These are phyloP conservation scores for Crax fasciolata DNA, from an alignment of 2,797 vertebrate genomes.

Conservation along the genomic window DNA sequence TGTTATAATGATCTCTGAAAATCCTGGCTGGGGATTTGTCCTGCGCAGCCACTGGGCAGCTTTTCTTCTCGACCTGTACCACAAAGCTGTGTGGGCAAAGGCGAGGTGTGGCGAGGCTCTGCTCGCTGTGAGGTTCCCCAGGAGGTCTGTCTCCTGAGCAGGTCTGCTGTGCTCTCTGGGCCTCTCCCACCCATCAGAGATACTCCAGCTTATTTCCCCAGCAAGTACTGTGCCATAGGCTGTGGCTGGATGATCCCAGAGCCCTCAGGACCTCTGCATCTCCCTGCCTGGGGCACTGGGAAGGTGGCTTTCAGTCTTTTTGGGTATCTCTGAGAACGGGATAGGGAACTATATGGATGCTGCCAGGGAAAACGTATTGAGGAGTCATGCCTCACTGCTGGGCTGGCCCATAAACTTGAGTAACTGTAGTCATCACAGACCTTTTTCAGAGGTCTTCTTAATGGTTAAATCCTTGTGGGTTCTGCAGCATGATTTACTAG, in stretches of 20 bases:
- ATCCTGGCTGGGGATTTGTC: constrained; percentile 66
- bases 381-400: background rate
- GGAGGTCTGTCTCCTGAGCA: background rate
- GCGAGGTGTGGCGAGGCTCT: background rate
- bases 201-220: background rate
- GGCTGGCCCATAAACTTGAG: background rate
- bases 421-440: rapidly evolving
- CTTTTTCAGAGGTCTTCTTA: background rate
- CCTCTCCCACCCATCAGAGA: background rate
- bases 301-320: background rate
- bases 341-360: background rate
- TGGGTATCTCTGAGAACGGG: background rate
- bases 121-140: background rate
- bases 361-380: background rate
- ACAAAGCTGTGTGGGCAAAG: constrained; percentile 46
- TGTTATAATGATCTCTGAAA: constrained; percentile 42
- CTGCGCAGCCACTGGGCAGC: constrained; percentile 82
- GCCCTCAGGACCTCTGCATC: background rate
- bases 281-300: background rate
- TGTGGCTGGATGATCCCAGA: rapidly evolving
- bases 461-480: background rate
- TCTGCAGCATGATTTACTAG: background rate
- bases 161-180: background rate
- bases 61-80: constrained; percentile 80
- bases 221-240: background rate